Evolutionary conservation across 2,888 invertebrate species (phyloP), one percentile per base, ranked within the genome.

Genomic region (Hipparchia sbordonii): DNA sequence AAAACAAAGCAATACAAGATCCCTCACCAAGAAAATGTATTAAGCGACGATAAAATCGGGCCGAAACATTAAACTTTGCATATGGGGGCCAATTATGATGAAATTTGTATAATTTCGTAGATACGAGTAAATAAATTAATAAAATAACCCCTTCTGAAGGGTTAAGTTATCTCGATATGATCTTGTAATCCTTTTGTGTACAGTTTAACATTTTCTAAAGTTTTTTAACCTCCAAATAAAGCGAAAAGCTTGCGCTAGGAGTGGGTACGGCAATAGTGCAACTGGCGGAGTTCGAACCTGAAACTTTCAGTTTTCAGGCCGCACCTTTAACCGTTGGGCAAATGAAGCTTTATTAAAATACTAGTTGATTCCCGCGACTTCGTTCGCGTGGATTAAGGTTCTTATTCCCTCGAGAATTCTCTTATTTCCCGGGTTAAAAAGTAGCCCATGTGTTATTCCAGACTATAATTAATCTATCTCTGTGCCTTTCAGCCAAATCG

Each of bases 41-140:
- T 86, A 87, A 86, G 82, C 82, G 65, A 23, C 81, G 92, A 92
- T 92, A 91, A 88, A 85, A 91, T 90, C 91, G 80, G 78, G 83
- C 82, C 79, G 82, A 80, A 83, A 82, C 88, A 88, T 87, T 89
- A 87, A 91, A 89, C 88, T 88, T 91, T 91, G 89, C 92, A 92
- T 92, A 92, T 92, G 92, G 89, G 90, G 84, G 48, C 83, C 86
- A 90, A 90, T 92, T 90, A 92, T 81, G 82, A 78, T 81, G 77
- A 82, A 87, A 89, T 89, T 90, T 85, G 89, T 89, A 85, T 86
- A 87, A 87, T 88, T 82, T 78, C 77, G 78, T 80, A 83, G 91
- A 90, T 91, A 91, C 85, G 89, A 82, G 85, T 89, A 90, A 90
- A 92, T 92, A 92, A 90, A 92, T 93, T 92, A 92, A 93, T 93